Evolutionary conservation across 2,888 invertebrate species (phyloP).

Genomic region (Cotesia congregata): DNA sequence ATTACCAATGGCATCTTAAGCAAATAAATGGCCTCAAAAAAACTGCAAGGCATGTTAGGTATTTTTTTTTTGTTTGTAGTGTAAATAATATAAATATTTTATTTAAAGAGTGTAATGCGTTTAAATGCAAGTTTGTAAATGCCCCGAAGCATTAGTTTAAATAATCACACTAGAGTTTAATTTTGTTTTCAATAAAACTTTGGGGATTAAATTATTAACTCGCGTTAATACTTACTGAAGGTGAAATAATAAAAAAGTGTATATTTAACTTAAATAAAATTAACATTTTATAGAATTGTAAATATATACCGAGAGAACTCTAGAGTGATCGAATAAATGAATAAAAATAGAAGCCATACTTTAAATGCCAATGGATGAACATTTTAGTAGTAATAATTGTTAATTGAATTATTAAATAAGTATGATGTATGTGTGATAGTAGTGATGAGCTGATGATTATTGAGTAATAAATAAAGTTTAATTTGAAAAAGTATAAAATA

Average conservation of each 20-base stretch:
- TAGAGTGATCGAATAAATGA: conserved; percentile 1
- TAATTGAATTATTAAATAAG: conserved; percentile 9
- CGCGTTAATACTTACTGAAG: conserved; percentile 13
- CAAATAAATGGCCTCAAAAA: conserved; percentile 40
- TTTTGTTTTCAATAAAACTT: background rate
- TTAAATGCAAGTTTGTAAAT: background rate
- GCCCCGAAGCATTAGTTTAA: conserved; percentile 8
- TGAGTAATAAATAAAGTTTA: background rate
- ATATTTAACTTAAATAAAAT: conserved; percentile 7
- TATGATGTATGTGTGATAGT: background rate
- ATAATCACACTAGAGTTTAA: conserved; percentile 1
- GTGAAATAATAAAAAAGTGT: conserved; percentile 6
- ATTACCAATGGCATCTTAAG: conserved; percentile 51
- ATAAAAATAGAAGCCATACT: conserved; percentile 40
- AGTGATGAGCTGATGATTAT: background rate
- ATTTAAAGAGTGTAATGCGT: conserved; percentile 32
- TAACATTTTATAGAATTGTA: background rate
- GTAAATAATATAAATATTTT: background rate
- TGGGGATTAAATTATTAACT: background rate
- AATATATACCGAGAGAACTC: background rate
- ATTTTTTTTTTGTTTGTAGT: background rate
- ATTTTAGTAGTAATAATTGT: conserved; percentile 31
- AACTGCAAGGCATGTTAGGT: conserved; percentile 5
- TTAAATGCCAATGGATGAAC: conserved; percentile 48
- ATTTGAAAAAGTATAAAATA: conserved; percentile 48